Evolutionary conservation across 2,113 vertebrate species (phyloP).

Genomic region (Epinephelus moara): DNA sequence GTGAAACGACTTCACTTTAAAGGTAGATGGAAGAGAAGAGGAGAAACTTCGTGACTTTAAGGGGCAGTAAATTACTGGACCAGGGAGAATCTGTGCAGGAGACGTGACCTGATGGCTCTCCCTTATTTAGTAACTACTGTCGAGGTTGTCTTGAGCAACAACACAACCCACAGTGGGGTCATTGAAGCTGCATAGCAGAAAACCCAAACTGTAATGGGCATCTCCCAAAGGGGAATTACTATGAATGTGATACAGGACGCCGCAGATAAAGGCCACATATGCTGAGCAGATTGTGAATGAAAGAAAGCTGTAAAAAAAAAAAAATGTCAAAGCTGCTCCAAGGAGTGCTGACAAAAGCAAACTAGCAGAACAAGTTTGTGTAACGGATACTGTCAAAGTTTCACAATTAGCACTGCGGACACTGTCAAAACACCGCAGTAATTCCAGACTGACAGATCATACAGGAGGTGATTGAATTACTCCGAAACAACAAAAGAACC

Average conservation of each 20-base stretch:
- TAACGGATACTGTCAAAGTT: slow-evolving; percentile 47
- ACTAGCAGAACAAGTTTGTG: slow-evolving; percentile 52
- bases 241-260: slow-evolving; percentile 28
- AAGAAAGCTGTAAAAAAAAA: slow-evolving; percentile 19
- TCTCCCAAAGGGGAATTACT: slow-evolving; percentile 21
- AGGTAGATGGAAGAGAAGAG: background rate
- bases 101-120: background rate
- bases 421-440: slow-evolving; percentile 44
- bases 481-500: slow-evolving; percentile 46
- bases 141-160: slow-evolving; percentile 21
- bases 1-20: background rate
- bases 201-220: background rate
- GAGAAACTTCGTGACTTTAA: background rate
- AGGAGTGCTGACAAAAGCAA: slow-evolving; percentile 13
- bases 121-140: background rate
- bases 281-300: slow-evolving; percentile 33
- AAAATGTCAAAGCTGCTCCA: background rate
- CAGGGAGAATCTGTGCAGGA: background rate
- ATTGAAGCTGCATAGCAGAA: background rate
- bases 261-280: slow-evolving; percentile 29
- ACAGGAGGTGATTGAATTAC: slow-evolving; percentile 41
- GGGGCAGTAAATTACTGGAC: background rate
- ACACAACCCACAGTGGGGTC: background rate
- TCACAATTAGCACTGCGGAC: slow-evolving; percentile 29
- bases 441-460: slow-evolving; percentile 49